phyloP scores from a whole-genome alignment of 30 jellyfish, hydroid and myxozoan genomes.

The Pelagia noctiluca region DNA sequence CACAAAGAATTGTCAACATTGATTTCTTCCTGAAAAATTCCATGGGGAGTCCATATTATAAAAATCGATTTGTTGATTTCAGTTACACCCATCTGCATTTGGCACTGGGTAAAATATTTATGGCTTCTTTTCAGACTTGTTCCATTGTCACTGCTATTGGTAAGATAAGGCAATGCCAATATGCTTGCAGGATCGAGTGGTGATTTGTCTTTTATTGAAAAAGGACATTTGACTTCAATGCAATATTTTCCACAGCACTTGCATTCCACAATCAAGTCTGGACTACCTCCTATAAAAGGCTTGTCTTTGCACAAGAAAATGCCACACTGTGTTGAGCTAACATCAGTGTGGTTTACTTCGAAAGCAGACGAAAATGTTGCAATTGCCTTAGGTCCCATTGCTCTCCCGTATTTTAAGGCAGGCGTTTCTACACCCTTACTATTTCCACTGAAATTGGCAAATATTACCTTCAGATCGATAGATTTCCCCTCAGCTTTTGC shows the following conservation, averaged over 20 bases:
- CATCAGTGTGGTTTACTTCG: background rate
- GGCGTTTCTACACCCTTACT: constrained; percentile 40
- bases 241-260: constrained; percentile 21
- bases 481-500: background rate
- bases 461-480: background rate
- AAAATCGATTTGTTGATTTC: background rate
- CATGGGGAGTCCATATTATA: background rate
- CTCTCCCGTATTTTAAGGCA: constrained; percentile 64
- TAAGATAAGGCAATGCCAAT: background rate
- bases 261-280: background rate
- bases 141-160: background rate
- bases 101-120: background rate
- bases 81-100: background rate
- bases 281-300: constrained; percentile 19
- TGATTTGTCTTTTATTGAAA: constrained; percentile 21
- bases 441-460: constrained; percentile 6
- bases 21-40: background rate
- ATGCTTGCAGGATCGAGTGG: background rate
- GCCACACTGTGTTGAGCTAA: constrained; percentile 26
- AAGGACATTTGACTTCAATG: constrained; percentile 30
- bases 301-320: constrained; percentile 4
- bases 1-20: background rate
- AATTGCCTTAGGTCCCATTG: constrained; percentile 42
- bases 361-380: background rate
- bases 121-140: background rate